Percentiles rank a stretch among this genome's conserved stretches.
Conservation (phyloP, 2,113 vertebrate genomes). For the Hippotragus niger region DNA sequence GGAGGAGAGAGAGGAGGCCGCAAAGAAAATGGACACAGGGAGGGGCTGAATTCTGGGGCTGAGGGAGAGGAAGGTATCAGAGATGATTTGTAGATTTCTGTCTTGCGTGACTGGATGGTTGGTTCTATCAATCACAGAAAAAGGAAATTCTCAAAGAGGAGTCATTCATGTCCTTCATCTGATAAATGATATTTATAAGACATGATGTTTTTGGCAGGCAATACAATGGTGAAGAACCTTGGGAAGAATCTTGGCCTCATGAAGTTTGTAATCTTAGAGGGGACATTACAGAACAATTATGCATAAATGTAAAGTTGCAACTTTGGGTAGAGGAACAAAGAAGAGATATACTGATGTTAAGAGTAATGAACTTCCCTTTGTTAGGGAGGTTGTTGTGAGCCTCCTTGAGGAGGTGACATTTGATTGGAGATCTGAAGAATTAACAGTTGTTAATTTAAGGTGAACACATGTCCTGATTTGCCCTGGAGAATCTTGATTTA, state of each 20-base stretch:
- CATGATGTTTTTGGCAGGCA: neutral
- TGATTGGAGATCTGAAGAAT: neutral
- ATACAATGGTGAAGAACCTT: neutral
- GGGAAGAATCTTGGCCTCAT: neutral
- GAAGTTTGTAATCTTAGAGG: neutral
- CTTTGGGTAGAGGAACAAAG: neutral
- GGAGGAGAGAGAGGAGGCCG: neutral
- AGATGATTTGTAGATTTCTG: neutral
- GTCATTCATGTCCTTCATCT: neutral
- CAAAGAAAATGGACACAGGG: neutral
- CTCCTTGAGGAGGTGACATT: neutral
- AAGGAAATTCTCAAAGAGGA: neutral
- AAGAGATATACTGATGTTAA: neutral
- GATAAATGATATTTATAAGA: neutral
- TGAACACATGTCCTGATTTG: neutral
- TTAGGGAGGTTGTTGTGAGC: neutral
- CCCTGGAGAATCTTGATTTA: neutral
- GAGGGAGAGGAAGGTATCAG: neutral
- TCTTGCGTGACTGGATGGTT: neutral
- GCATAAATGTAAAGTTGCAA: neutral
- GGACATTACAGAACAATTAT: neutral
- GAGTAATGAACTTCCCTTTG: neutral
- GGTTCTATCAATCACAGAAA: neutral
- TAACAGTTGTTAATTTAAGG: neutral
- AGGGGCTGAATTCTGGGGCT: neutral